phyloP scores from a whole-genome alignment of 2,113 vertebrate species.

The Dicerorhinus sumatrensis region DNA sequence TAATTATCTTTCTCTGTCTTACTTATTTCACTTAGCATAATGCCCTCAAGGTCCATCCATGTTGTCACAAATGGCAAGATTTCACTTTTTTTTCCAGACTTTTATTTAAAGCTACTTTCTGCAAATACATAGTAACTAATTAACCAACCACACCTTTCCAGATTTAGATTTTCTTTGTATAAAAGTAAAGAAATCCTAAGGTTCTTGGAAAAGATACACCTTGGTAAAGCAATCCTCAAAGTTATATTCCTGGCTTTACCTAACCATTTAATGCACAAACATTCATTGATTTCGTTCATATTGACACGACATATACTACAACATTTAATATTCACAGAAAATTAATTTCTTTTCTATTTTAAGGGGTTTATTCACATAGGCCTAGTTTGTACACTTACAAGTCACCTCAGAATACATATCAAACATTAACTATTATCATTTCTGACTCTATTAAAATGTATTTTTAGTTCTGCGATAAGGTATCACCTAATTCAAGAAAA shows the following conservation, averaged over 20 bases:
- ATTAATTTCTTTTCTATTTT: neutral
- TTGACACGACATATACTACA: neutral
- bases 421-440: constrained; percentile 4
- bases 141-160: neutral
- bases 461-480: neutral
- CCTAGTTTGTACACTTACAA: neutral
- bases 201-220: neutral
- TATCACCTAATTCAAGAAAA: constrained; percentile 37
- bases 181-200: neutral
- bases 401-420: neutral
- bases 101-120: constrained; percentile 57
- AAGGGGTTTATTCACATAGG: neutral
- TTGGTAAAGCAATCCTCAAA: neutral
- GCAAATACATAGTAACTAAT: neutral
- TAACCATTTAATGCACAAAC: constrained; percentile 16
- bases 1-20: neutral
- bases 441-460: constrained; percentile 19
- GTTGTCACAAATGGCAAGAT: neutral
- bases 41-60: neutral
- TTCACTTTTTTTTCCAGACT: neutral
- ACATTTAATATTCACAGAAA: constrained; percentile 10
- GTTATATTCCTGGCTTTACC: neutral
- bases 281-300: constrained; percentile 43
- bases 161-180: constrained; percentile 33
- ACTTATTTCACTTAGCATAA: neutral